Evolutionary conservation across 2,113 vertebrate genomes (phyloP).

Genomic region (Jacana jacana): DNA sequence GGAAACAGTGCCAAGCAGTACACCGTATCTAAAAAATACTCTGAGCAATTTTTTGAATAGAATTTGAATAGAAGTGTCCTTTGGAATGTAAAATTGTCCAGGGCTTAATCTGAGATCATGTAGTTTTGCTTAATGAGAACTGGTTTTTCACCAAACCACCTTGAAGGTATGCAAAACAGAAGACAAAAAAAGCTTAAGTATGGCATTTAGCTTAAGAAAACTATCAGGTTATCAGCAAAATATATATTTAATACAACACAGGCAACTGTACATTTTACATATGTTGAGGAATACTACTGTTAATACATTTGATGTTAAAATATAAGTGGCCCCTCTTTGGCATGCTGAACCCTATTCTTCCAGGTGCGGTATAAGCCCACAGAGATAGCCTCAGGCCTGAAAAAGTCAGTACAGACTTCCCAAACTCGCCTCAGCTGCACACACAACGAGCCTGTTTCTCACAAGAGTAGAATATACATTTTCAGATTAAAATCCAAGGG

Average conservation of each 20-base stretch:
- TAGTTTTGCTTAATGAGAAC: background rate
- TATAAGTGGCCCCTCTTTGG: background rate
- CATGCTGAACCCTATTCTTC: background rate
- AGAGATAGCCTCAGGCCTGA: background rate
- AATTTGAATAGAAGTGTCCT: background rate
- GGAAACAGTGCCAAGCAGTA: background rate
- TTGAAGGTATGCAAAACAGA: background rate
- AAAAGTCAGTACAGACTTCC: background rate
- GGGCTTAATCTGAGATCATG: background rate
- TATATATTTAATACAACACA: background rate
- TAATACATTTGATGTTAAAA: background rate
- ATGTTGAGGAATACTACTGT: background rate
- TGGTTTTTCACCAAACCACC: background rate
- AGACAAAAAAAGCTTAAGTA: background rate
- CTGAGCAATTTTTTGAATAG: background rate
- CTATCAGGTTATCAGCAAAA: background rate
- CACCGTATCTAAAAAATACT: background rate
- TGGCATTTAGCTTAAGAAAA: background rate
- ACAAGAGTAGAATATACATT: background rate
- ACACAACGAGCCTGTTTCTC: background rate
- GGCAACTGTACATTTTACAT: background rate
- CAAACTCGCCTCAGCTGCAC: background rate
- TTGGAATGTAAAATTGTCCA: background rate
- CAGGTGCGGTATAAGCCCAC: background rate
- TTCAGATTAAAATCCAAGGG: background rate